Conservation (phyloP, 2,797 vertebrate species). For the Antennarius maculatus region DNA sequence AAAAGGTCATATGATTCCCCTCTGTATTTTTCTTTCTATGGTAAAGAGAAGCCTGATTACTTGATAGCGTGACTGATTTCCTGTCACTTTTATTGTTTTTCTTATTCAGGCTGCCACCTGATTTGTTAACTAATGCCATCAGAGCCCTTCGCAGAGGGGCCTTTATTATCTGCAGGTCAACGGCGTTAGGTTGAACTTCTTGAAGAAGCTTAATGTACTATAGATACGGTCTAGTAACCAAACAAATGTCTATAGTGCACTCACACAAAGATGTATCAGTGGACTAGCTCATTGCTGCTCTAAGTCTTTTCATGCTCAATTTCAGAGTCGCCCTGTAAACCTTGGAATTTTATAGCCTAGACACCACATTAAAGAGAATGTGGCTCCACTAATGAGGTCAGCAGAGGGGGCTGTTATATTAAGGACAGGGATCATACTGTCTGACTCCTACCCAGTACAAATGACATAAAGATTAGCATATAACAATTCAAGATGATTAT, state of each 20-base stretch:
- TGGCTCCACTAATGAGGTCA: conserved; percentile 65
- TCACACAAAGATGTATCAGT: conserved; percentile 21
- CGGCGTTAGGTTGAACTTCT: conserved; percentile 8
- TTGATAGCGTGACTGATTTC: conserved; percentile 60
- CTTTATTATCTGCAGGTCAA: conserved; percentile 10
- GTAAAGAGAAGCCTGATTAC: conserved; percentile 68
- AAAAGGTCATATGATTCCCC: conserved; percentile 37
- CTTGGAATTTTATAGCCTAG: conserved; percentile 48
- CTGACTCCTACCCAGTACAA: conserved; percentile 44
- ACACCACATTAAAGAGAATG: conserved; percentile 54
- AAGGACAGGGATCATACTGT: conserved; percentile 43
- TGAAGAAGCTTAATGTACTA: conserved; percentile 9
- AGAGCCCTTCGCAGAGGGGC: conserved; percentile 4
- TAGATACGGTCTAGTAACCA: conserved; percentile 14
- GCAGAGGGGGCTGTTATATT: conserved; percentile 37
- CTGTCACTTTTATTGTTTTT: conserved; percentile 30
- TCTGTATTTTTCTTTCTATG: conserved; percentile 17
- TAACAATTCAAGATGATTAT: conserved; percentile 30
- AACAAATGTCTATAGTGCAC: conserved; percentile 22
- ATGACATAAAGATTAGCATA: conserved; percentile 49
- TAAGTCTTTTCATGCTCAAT: conserved; percentile 34
- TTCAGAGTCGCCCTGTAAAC: conserved; percentile 55
- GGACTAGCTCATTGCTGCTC: conserved; percentile 13
- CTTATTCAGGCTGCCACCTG: conserved; percentile 37
- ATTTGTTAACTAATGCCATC: conserved; percentile 45